Conservation (phyloP, 2,113 vertebrate genomes). For the Heterochromis multidens region DNA sequence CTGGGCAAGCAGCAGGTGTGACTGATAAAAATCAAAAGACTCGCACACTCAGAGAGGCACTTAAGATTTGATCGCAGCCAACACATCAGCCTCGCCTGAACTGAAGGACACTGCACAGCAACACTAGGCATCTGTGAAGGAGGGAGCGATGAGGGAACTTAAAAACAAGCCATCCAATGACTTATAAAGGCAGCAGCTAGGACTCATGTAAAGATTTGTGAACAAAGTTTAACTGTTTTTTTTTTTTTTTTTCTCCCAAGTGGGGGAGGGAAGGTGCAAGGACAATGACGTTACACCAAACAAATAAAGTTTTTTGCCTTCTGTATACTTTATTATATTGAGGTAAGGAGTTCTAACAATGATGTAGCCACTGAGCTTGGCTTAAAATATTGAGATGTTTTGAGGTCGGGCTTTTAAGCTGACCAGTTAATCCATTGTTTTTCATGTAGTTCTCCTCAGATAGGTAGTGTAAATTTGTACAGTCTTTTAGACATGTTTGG, state of each 20-base stretch:
- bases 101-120: slow-evolving; percentile 20
- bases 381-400: slow-evolving; percentile 74
- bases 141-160: neutral
- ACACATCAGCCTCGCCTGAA: slow-evolving; percentile 67
- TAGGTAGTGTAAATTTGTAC: slow-evolving; percentile 99
- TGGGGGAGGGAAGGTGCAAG: neutral
- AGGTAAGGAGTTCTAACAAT: slow-evolving; percentile 55
- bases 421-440: slow-evolving; percentile 69
- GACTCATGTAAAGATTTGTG: slow-evolving; percentile 44
- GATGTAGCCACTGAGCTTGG: slow-evolving; percentile 74
- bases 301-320: slow-evolving; percentile 61
- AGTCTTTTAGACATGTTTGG: slow-evolving; percentile 98
- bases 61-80: slow-evolving; percentile 44
- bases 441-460: slow-evolving; percentile 88
- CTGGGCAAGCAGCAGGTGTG: slow-evolving; percentile 72
- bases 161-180: slow-evolving; percentile 66
- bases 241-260: neutral
- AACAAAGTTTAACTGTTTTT: slow-evolving; percentile 22
- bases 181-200: slow-evolving; percentile 52
- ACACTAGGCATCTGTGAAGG: neutral
- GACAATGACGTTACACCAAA: slow-evolving; percentile 64
- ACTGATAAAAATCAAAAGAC: slow-evolving; percentile 19
- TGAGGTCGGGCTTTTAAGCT: slow-evolving; percentile 56
- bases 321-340: slow-evolving; percentile 62
- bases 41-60: neutral